Evolutionary conservation across 2,797 vertebrate species (phyloP).

Genomic region (Salmo trutta): DNA sequence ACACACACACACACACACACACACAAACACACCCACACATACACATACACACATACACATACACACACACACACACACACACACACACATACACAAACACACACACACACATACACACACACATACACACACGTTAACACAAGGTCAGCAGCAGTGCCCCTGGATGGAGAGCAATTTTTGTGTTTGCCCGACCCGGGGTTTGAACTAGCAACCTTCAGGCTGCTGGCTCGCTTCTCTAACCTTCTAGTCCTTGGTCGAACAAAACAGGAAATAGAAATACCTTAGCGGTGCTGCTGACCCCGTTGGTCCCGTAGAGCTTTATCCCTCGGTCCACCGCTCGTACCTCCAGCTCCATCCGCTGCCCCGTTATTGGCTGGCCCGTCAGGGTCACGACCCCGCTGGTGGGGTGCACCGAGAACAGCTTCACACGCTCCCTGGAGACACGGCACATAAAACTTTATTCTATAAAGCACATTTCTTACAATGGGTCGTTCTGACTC

Average conservation of each 20-base stretch:
- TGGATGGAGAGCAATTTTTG: too few relatives aligned
- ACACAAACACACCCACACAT: neutral
- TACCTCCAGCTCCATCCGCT: conserved; percentile 88
- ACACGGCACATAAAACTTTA: neutral
- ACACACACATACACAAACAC: too few relatives aligned
- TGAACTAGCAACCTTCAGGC: too few relatives aligned
- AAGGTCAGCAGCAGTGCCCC: too few relatives aligned
- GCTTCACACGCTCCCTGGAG: conserved; percentile 77
- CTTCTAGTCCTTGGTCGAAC: too few relatives aligned
- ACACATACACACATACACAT: neutral
- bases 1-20: too few relatives aligned
- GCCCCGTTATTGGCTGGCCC: conserved; percentile 79
- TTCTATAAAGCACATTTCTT: neutral
- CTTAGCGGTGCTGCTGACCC: conserved; percentile 90
- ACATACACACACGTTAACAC: neutral
- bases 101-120: neutral
- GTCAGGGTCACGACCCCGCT: conserved; percentile 88
- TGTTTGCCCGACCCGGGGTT: too few relatives aligned
- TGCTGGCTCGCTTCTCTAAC: too few relatives aligned
- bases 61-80: too few relatives aligned
- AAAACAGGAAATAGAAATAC: neutral
- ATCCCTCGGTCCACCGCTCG: conserved; percentile 92
- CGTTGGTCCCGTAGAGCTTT: conserved; percentile 91
- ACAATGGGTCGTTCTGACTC: neutral
- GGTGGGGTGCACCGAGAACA: conserved; percentile 93